Conservation (phyloP, 1,140 invertebrate species). For the Drosophila sp. region DNA sequence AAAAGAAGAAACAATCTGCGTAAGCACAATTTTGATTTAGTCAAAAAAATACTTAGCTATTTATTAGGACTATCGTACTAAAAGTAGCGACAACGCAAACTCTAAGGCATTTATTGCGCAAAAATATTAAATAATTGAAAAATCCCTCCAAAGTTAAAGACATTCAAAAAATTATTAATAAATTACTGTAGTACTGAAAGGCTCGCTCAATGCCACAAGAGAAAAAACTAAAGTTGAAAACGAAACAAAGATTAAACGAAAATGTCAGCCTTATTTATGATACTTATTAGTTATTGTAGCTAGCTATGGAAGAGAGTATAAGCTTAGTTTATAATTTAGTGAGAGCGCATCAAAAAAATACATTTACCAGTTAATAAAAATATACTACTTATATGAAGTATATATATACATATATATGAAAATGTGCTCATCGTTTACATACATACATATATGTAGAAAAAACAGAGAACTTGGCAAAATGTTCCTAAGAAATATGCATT, state of each 20-base stretch:
- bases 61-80: constrained; percentile 64
- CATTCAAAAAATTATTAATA: constrained; percentile 7
- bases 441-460: constrained; percentile 29
- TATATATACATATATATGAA: constrained; percentile 33
- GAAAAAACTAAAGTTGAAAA: constrained; percentile 15
- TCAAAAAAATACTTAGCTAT: constrained; percentile 53
- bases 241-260: constrained; percentile 18
- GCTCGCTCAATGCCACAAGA: constrained; percentile 17
- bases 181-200: constrained; percentile 27
- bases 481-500: constrained; percentile 65
- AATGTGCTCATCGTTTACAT: constrained; percentile 38
- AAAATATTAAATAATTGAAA: constrained; percentile 18
- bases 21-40: constrained; percentile 80
- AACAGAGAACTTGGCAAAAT: constrained; percentile 64
- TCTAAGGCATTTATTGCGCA: constrained; percentile 72
- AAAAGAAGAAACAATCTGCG: constrained; percentile 68
- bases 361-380: constrained; percentile 14
- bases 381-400: constrained; percentile 44
- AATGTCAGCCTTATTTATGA: constrained; percentile 76
- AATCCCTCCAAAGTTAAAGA: constrained; percentile 46
- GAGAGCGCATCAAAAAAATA: constrained; percentile 50
- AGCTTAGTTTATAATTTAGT: constrained; percentile 76
- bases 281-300: constrained; percentile 62
- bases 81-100: constrained; percentile 20
- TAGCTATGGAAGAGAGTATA: constrained; percentile 47